Base-by-base conservation (phyloP, 2,113 vertebrate species). In the Perca fluviatilis region DNA sequence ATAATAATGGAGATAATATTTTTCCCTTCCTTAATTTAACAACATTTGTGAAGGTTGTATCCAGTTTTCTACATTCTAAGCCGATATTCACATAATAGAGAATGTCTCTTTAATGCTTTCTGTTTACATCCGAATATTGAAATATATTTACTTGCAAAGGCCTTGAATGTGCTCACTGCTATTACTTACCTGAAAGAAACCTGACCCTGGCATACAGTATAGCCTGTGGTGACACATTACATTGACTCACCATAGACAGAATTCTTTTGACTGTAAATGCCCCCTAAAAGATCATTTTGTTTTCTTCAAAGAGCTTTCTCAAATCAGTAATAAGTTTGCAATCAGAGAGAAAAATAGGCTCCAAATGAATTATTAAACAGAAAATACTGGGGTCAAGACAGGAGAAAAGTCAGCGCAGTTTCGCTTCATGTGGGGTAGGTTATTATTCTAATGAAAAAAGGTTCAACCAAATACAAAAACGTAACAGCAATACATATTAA, bases 361-460 rank as follows among this genome's bases (percentile, higher is more conserved):
- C 5, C 16, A 57, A 50, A 87, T 61, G 1, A 57, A 77, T 74
- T 13, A 46, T 63, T 21, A 25, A 58, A n/a, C 15, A 51, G n/a
- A 43, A 71, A 67, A 67, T 11, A 74, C 2, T 43, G 66, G 50
- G 16, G 27, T 54, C 58, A 11, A 71, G 21, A 61, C 33, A 50
- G 47, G 9, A 60, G 6, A 19, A 53, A 13, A 53, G 50, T 25
- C 51, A 11, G 16, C 2, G 5, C n/a, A n/a, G 19, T 47, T 40
- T 74, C 19, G 23, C 13, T 36, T 33, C 16, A 10, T 51, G 4
- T 82, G 50, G 16, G 2, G 4, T 68, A 43, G 13, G 18, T 33
- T 62, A 23, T 61, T 14, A 27, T 30, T 21, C 19, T 15, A 40
- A 25, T 4, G 10, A 40, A 40, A 30, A 47, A 66, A 79, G 54